Percentiles rank a stretch among this genome's conserved stretches.
Evolutionary conservation across 2,888 invertebrate species (phyloP).

Genomic region (Nephrotoma appendiculata): DNA sequence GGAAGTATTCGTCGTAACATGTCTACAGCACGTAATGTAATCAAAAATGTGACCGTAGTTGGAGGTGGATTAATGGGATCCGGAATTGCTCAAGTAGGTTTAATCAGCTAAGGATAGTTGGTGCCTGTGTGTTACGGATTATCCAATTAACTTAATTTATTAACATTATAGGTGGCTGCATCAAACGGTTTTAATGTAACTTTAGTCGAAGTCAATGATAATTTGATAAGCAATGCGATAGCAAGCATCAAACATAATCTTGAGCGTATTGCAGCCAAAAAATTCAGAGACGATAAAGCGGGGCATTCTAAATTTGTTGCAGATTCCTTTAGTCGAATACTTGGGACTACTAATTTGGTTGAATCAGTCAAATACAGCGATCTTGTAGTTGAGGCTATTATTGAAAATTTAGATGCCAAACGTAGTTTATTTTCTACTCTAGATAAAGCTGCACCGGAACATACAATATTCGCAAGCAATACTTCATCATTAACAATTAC

Average conservation of each 20-base stretch:
- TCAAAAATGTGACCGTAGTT: slow-evolving; percentile 68
- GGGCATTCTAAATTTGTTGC: slow-evolving; percentile 52
- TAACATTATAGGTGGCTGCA: slow-evolving; percentile 53
- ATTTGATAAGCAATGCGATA: slow-evolving; percentile 56
- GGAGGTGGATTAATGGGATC: slow-evolving; percentile 83
- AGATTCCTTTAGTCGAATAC: slow-evolving; percentile 45
- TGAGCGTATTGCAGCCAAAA: slow-evolving; percentile 62
- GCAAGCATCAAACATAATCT: slow-evolving; percentile 54
- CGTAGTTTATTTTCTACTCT: slow-evolving; percentile 59
- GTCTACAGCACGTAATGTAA: slow-evolving; percentile 30
- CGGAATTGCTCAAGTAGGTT: slow-evolving; percentile 72
- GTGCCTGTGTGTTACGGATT: too few species aligned
- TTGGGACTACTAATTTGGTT: slow-evolving; percentile 43
- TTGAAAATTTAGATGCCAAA: slow-evolving; percentile 66
- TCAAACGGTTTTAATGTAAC: slow-evolving; percentile 70
- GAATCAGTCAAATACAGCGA: slow-evolving; percentile 51
- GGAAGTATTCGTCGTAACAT: slow-evolving; percentile 7
- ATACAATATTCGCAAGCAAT: slow-evolving; percentile 75
- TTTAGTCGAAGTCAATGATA: slow-evolving; percentile 61
- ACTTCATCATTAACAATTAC: slow-evolving; percentile 76
- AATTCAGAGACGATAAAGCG: slow-evolving; percentile 48
- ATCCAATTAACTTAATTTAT: too few species aligned
- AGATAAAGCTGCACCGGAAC: slow-evolving; percentile 51
- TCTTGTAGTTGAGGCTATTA: slow-evolving; percentile 72
- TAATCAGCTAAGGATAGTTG: background rate